A percentile compares a stretch with the other conserved stretches of the same genome.
These are phyloP conservation scores for Labeo calbasu DNA, from an alignment of 2,797 vertebrate species.

Conservation along the genomic window DNA sequence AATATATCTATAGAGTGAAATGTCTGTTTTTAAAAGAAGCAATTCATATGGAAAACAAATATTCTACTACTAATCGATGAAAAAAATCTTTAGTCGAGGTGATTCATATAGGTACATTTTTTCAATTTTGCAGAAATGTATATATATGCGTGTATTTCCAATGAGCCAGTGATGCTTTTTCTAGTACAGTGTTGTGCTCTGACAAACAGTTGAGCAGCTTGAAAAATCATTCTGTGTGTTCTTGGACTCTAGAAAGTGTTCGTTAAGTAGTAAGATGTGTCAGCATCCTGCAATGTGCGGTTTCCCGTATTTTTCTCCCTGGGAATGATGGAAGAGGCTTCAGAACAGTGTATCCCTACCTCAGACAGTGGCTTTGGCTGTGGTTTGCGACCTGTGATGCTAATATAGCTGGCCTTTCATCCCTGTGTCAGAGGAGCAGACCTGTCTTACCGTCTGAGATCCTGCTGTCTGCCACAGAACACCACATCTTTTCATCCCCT, in stretches of 20 bases:
- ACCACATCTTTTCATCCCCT: conserved; percentile 74
- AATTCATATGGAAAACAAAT: too few species aligned
- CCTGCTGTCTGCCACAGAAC: conserved; percentile 69
- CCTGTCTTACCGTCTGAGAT: conserved; percentile 61
- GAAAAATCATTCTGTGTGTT: conserved; percentile 7
- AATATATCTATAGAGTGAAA: too few species aligned
- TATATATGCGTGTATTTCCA: too few species aligned
- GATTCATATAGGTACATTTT: too few species aligned
- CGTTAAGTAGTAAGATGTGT: conserved; percentile 11
- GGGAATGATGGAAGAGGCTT: conserved; percentile 33
- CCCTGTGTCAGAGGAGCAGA: conserved; percentile 42
- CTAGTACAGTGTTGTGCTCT: background rate
- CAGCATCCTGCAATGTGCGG: conserved; percentile 13
- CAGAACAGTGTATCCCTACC: conserved; percentile 22
- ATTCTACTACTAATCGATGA: too few species aligned
- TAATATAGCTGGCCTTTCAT: conserved; percentile 41
- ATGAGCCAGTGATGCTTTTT: too few species aligned
- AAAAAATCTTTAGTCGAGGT: too few species aligned
- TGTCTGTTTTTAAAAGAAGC: too few species aligned
- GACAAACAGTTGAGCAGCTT: background rate
- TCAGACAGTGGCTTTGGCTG: conserved; percentile 28
- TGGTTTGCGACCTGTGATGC: conserved; percentile 4
- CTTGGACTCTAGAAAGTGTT: conserved; percentile 7
- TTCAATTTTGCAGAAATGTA: too few species aligned
- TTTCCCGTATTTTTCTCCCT: conserved; percentile 13